A percentile compares a stretch with the other conserved stretches of the same genome.
Conservation (phyloP, 2,888 invertebrate genomes). For the Siphlonurus alternatus region DNA sequence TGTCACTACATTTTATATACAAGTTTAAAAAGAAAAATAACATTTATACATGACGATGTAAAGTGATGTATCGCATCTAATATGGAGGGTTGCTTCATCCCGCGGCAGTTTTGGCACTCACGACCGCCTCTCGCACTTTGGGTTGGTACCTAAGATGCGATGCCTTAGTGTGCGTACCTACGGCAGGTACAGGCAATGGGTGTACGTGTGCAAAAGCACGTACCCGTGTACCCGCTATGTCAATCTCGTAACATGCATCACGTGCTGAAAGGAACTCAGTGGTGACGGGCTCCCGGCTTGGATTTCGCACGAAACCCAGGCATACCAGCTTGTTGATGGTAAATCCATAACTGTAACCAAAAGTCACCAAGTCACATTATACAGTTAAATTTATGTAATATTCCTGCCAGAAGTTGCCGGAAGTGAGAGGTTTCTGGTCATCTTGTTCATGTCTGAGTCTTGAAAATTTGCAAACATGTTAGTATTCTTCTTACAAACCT, state of each 20-base stretch:
- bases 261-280: background rate
- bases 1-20: too few relatives aligned
- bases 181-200: constrained; percentile 33
- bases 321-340: constrained; percentile 43
- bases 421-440: too few relatives aligned
- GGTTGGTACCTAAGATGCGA: constrained; percentile 11
- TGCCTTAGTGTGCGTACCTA: constrained; percentile 5
- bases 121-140: constrained; percentile 10
- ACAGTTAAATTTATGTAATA: too few relatives aligned
- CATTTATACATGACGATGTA: too few relatives aligned
- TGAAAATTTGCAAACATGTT: too few relatives aligned
- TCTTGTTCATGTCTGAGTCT: too few relatives aligned
- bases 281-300: constrained; percentile 21
- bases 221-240: constrained; percentile 47
- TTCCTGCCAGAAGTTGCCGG: too few relatives aligned
- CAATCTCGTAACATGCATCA: constrained; percentile 37
- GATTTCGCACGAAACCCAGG: constrained; percentile 41
- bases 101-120: constrained; percentile 5
- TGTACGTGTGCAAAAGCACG: constrained; percentile 39
- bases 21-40: too few relatives aligned
- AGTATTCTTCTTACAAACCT: too few relatives aligned
- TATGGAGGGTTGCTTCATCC: background rate
- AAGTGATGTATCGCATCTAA: too few relatives aligned
- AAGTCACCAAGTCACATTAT: constrained; percentile 4
- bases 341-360: constrained; percentile 40